Evolutionary conservation across 1,140 invertebrate genomes (phyloP), one percentile per base, ranked within the genome.

Genomic region (Cyclina sinensis): DNA sequence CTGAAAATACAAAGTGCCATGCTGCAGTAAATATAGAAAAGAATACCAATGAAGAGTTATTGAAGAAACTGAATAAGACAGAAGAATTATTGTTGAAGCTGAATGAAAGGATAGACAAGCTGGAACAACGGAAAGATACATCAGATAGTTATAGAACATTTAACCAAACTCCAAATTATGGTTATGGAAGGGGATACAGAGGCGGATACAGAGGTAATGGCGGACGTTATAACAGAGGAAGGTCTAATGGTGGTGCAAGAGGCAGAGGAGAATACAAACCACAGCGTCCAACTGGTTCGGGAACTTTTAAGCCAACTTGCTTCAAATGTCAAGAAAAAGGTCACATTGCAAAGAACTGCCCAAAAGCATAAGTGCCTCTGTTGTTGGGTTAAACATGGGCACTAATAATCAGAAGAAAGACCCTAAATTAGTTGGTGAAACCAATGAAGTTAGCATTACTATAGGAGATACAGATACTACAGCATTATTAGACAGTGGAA

Each of bases 391-490:
- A 24, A 57, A 37, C 54, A 5, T 5, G 30, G 32, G 59, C 54
- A 82, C 35, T 24, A 14, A 82, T 4, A 7, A 14, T 24, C 30
- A 59, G 37, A 4, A 59, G 30, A 4, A 59, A 46, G 59, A 83
- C 24, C 35, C 35, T 7, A 68, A 65, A 1, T 46, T 83, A 27
- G n/a, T 83, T 24, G 81, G 81, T 11, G 43, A 83, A 1, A 27
- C 54, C 0, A 83, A 65, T 48, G 81, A 83, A 83, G 59, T 39
- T 0, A 46, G 39, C 30, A 46, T 83, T 18, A 43, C 32, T 30
- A 43, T 83, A 21, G 46, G 27, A 12, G 30, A 70, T n/a, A 65
- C 39, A 39, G 78, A 81, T 37, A 81, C 48, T 12, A 11, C 43
- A 59, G 12, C 21, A 37, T 24, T 27, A n/a, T n/a, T n/a, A n/a